Conservation (phyloP, 2,888 invertebrate genomes). For the Agrochola macilenta region DNA sequence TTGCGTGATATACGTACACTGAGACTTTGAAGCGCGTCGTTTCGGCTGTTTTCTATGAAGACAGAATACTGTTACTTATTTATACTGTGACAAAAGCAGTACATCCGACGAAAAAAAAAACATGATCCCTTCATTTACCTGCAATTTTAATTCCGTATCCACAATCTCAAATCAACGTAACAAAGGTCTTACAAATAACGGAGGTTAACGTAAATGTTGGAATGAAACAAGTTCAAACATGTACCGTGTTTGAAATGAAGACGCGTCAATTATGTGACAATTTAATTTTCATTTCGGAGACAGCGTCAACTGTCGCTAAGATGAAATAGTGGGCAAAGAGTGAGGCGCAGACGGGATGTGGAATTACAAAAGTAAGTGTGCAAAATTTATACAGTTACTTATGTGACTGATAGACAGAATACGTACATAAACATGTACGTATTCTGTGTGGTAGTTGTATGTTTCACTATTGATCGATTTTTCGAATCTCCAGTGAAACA, state of each 20-base stretch:
- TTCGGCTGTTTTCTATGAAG: no score
- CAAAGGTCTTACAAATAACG: conserved; percentile 43
- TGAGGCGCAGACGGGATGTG: conserved; percentile 19
- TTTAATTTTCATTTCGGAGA: conserved; percentile 79
- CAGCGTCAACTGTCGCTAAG: conserved; percentile 68
- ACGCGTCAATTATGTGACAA: conserved; percentile 79
- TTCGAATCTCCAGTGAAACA: no score
- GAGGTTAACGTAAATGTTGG: conserved; percentile 37
- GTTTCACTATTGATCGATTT: no score
- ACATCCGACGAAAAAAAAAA: not conserved
- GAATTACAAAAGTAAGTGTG: not conserved
- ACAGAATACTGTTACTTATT: no score
- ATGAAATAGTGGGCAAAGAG: conserved; percentile 69
- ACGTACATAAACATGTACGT: no score
- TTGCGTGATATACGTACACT: no score
- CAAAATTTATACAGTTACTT: not conserved
- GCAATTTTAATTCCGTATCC: conserved; percentile 17
- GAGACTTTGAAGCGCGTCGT: no score
- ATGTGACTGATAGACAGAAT: no score
- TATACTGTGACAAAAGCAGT: no score
- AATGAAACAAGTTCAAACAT: conserved; percentile 52
- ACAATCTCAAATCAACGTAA: not conserved
- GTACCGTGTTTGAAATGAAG: conserved; percentile 67
- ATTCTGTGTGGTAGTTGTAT: no score
- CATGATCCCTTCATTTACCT: not conserved